Conservation (phyloP, 1,140 invertebrate species). For the Drosophila seguyi region DNA sequence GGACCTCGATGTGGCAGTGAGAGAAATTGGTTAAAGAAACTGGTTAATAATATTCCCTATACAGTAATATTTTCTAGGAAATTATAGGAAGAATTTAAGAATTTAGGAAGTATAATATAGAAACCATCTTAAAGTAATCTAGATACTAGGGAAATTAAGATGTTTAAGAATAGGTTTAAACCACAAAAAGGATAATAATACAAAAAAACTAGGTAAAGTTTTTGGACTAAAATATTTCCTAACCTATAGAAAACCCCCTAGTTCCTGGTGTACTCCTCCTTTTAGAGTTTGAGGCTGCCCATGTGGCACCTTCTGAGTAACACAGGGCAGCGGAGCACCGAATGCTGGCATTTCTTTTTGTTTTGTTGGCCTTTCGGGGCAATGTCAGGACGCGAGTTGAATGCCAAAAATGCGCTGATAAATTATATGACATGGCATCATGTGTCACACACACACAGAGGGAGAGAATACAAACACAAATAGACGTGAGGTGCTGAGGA, state of each 20-base stretch:
- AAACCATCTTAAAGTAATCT: no score
- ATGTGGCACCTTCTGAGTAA: conserved; percentile 19
- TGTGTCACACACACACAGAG: conserved; percentile 47
- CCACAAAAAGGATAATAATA: no score
- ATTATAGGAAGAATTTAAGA: no score
- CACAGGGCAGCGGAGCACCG: conserved; percentile 16
- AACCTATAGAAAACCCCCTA: neutral
- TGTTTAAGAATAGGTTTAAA: neutral
- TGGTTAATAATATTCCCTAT: neutral
- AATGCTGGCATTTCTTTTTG: conserved; percentile 34
- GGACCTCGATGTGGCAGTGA: conserved; percentile 3
- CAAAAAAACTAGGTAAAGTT: no score
- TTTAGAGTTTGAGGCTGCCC: conserved; percentile 12
- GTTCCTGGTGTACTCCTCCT: neutral
- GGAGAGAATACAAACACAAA: conserved; percentile 37
- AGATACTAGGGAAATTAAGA: no score
- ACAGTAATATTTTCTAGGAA: neutral
- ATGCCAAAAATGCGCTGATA: conserved; percentile 65
- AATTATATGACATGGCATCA: conserved; percentile 63
- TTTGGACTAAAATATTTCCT: no score
- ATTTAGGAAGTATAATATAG: no score
- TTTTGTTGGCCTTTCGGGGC: conserved; percentile 49
- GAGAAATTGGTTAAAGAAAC: neutral
- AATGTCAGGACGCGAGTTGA: conserved; percentile 59
- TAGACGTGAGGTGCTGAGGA: conserved; percentile 27